Base-by-base conservation (phyloP, 2,113 vertebrate species). In the Rattus rattus region DNA sequence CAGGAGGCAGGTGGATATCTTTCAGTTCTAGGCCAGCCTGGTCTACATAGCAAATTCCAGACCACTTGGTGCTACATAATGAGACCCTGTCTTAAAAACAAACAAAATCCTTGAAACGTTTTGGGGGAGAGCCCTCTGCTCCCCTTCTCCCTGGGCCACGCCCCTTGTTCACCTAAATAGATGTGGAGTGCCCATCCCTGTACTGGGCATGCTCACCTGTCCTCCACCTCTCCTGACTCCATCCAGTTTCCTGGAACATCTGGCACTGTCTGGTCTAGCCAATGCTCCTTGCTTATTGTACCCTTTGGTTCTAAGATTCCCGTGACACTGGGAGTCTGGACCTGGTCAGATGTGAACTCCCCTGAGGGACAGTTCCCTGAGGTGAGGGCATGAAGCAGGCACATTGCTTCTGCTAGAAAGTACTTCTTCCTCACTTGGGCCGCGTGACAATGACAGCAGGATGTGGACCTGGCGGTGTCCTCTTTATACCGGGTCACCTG, bases 201-300 rank as follows among this genome's bases (percentile, higher is more conserved):
- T 10, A 7, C 5, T 56, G 17, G 56, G 14, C 2, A 1, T 22
- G 3, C 69, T 30, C 1, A 0, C 20, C 47, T 22, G 52, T 17
- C n/a, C 84, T 17, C 1, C 1, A 2, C 33, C 49, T 69, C 19
- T 75, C 69, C 67, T 16, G 75, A 43, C 36, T 49, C 56, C 30
- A 9, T 5, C 36, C 9, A 7, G 2, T 9, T 43, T 6, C 72
- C 67, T 16, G 1, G n/a, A 7, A 4, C 6, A 36, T 17, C 47
- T 20, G 49, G n/a, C 2, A 0, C 0, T 0, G 26, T 54, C 88
- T 80, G n/a, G 69, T 28, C 56, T 70, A 52, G 52, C 11, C 6
- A 19, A 77, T 0, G n/a, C 0, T 0, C 43, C 39, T 0, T 52
- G 9, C 2, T 5, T 1, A 36, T 8, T 36, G 30, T 39, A 28